Percentiles rank a stretch among this genome's conserved stretches.
Evolutionary conservation across 2,888 invertebrate species (phyloP).

Genomic region (Andrena bicolor): DNA sequence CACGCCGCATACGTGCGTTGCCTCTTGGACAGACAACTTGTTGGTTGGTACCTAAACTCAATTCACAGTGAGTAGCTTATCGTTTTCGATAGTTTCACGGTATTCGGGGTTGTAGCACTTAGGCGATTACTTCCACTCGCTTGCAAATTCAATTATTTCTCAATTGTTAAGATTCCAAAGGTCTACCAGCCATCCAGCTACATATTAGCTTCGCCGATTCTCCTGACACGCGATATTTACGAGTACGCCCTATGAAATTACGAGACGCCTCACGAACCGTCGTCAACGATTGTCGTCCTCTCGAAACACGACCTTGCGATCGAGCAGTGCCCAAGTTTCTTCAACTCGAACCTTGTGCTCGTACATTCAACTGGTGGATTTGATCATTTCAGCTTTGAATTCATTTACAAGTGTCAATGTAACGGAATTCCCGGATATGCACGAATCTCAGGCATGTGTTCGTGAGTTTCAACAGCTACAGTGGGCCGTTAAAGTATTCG

Average conservation of each 20-base stretch:
- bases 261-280: background rate
- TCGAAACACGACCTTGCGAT: too few species aligned
- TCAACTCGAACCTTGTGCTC: too few species aligned
- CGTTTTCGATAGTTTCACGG: background rate
- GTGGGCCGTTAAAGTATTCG: too few species aligned
- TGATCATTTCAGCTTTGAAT: background rate
- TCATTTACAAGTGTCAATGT: background rate
- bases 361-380: background rate
- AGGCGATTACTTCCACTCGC: too few species aligned
- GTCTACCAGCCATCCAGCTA: too few species aligned
- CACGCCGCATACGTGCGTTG: slow-evolving; percentile 53
- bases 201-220: background rate
- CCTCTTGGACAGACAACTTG: slow-evolving; percentile 48
- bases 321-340: background rate
- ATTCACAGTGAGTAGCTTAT: slow-evolving; percentile 26
- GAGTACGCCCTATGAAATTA: background rate
- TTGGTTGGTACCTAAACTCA: background rate
- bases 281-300: background rate
- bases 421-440: background rate
- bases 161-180: too few species aligned
- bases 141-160: too few species aligned
- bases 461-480: background rate
- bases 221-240: background rate
- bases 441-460: background rate
- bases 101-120: background rate